Base-by-base conservation (phyloP, 1,140 invertebrate species). In the Diachasmimorpha longicaudata region DNA sequence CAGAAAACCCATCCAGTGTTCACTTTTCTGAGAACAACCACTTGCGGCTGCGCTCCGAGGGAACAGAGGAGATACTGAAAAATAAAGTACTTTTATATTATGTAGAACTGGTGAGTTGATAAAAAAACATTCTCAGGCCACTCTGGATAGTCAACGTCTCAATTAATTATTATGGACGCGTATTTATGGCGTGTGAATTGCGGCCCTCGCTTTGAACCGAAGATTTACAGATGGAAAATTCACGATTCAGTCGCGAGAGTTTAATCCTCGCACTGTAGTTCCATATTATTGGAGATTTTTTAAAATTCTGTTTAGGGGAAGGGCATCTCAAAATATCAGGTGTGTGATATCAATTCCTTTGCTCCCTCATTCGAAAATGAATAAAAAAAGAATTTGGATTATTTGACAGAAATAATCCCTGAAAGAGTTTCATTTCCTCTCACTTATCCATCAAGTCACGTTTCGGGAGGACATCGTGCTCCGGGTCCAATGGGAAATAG, bases 371-470 rank as follows among this genome's bases (percentile, higher is more conserved):
- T 31, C 2, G 2, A 31, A 31, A 31, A 31, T 31, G 6, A 31
- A n/a, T n/a, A 31, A 31, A 31, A 31, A 31, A 31, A 2, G 2
- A 31, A 31, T 31, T 31, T 6, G 6, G 31, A 31, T 31, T 31
- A 31, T 31, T 31, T 31, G 31, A 31, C 31, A 31, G 31, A 31
- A 31, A 31, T 31, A 31, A 31, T 31, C 31, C 31, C 31, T 6
- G 6, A 31, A 31, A 31, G 74, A 79, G 79, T 79, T 19, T 77
- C 70, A 31, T 67, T 75, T 74, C 76, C 48, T 75, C 31, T 69
- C 55, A 48, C 67, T 85, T 83, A 72, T 80, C 69, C 77, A 78
- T 77, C 83, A 67, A 75, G 79, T 84, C 83, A 85, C 82, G 83
- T 82, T 77, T 81, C 68, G 74, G 71, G 66, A 76, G 70, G 77